A percentile compares a stretch with the other conserved stretches of the same genome.
These are phyloP conservation scores for Strigamia maritima DNA, from an alignment of 2,888 invertebrate genomes.

Conservation along the genomic window DNA sequence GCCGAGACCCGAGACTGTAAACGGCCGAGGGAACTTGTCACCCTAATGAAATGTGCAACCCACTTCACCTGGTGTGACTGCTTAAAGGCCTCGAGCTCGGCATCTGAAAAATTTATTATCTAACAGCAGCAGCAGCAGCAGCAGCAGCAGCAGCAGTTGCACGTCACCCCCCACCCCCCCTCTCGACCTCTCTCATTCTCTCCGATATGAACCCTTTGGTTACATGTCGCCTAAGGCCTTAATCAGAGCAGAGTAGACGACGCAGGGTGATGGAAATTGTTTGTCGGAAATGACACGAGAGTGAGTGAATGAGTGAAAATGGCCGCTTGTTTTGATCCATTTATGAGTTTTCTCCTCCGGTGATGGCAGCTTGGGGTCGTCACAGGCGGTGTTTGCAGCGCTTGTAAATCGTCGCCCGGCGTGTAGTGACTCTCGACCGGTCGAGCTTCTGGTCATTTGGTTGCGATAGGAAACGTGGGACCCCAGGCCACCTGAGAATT, in stretches of 20 bases:
- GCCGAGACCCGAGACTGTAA: not conserved
- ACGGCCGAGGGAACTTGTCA: slow-evolving; percentile 35
- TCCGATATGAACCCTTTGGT: not conserved
- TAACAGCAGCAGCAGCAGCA: not conserved
- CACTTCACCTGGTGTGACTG: slow-evolving; percentile 33
- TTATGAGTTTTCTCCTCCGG: not conserved
- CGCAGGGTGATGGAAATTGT: not conserved
- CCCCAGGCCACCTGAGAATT: not conserved
- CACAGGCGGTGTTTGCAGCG: too few relatives aligned
- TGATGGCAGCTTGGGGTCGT: not conserved
- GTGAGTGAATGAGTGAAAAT: not conserved
- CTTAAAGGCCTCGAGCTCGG: not conserved
- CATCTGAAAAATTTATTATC: slow-evolving; percentile 37
- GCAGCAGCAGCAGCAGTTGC: not conserved
- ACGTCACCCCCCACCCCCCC: too few relatives aligned
- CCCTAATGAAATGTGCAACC: slow-evolving; percentile 36
- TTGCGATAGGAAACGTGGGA: not conserved
- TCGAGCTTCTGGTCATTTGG: not conserved
- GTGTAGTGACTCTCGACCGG: too few relatives aligned
- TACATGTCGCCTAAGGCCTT: not conserved
- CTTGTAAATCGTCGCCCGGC: too few relatives aligned
- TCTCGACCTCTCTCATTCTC: not conserved
- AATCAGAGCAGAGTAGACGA: not conserved
- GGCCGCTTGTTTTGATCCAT: not conserved
- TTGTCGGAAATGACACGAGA: too few relatives aligned